phyloP scores from a whole-genome alignment of 2,797 vertebrate genomes.

The Rhinichthys osculus region DNA sequence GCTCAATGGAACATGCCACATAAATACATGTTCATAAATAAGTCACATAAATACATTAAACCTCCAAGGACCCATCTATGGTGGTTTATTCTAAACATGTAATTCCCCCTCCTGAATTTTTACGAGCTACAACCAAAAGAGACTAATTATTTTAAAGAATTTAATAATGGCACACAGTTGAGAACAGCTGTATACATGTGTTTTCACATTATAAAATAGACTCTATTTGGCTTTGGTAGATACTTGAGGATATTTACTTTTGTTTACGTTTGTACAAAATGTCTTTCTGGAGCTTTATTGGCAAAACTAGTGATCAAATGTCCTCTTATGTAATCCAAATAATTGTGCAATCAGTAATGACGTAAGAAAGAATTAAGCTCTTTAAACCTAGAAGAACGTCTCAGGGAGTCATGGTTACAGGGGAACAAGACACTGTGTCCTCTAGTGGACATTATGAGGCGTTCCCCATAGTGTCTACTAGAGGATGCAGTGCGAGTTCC shows the following conservation, averaged over 20 bases:
- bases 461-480: not conserved
- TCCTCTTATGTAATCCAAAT: constrained; percentile 40
- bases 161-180: not conserved
- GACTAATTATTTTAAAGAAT: constrained; percentile 2
- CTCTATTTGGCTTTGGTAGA: not conserved
- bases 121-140: constrained; percentile 1
- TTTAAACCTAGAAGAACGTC: not conserved
- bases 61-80: not conserved
- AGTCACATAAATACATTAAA: constrained; percentile 4
- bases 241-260: constrained; percentile 10
- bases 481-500: not conserved
- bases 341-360: constrained; percentile 31
- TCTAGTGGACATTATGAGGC: not conserved
- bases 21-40: constrained; percentile 21
- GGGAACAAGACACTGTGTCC: not conserved
- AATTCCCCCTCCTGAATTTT: not conserved
- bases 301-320: not conserved
- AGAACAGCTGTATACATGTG: constrained; percentile 14
- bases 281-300: constrained; percentile 5
- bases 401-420: not conserved
- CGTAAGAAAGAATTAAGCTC: constrained; percentile 52
- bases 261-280: not conserved
- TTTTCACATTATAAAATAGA: constrained; percentile 17
- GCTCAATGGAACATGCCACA: not conserved
- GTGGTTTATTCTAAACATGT: not conserved